Percentiles rank a stretch among this genome's conserved stretches.
phyloP scores from a whole-genome alignment of 2,113 vertebrate genomes.

The Ophiodon elongatus region DNA sequence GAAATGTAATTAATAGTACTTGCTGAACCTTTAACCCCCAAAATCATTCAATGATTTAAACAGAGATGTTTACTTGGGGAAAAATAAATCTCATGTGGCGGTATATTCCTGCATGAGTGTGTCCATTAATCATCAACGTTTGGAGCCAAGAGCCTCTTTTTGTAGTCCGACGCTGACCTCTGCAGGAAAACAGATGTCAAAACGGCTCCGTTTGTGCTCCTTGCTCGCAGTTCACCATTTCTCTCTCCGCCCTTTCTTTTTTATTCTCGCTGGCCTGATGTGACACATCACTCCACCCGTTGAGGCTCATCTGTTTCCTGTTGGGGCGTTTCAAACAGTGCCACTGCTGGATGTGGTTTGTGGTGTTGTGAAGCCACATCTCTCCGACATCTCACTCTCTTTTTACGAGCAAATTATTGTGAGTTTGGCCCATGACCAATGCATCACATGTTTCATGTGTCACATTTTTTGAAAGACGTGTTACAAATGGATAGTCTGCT shows the following conservation, averaged over 20 bases:
- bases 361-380: not conserved
- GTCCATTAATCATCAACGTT: not conserved
- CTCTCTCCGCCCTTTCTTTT: not conserved
- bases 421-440: too few species aligned
- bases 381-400: too few species aligned
- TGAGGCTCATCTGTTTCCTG: not conserved
- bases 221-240: too few species aligned
- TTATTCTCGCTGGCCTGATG: too few species aligned
- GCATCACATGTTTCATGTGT: not conserved
- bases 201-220: not conserved
- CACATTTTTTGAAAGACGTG: not conserved
- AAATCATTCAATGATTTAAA: not conserved
- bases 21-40: not conserved
- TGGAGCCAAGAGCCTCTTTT: not conserved
- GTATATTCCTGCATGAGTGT: not conserved
- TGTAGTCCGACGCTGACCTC: slow-evolving; percentile 12
- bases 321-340: not conserved
- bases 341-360: not conserved
- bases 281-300: too few species aligned
- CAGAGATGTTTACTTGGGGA: not conserved
- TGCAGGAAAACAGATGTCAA: not conserved
- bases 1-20: not conserved
- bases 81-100: rapidly evolving
- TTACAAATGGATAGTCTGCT: not conserved
- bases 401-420: not conserved